Evolutionary conservation across 2,113 vertebrate genomes (phyloP).

Genomic region (Falcunculus frontatus): DNA sequence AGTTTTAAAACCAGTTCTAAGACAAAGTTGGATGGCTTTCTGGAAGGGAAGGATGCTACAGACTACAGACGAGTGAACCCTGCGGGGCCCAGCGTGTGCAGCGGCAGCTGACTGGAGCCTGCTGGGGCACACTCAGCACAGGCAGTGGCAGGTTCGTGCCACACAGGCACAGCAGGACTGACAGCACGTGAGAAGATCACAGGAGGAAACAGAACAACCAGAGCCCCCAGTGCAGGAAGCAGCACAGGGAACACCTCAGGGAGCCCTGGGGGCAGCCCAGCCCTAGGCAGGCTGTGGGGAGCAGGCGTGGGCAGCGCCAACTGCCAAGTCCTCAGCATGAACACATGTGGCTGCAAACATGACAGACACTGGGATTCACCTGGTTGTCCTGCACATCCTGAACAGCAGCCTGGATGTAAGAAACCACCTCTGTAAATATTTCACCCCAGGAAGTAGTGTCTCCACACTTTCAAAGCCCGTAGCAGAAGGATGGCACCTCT

Average conservation of each 20-base stretch:
- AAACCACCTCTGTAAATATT: neutral
- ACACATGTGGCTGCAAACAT: rapidly evolving
- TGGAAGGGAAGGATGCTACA: neutral
- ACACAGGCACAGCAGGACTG: neutral
- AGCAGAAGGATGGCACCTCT: neutral
- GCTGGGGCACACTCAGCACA: rapidly evolving
- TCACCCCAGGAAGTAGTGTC: neutral
- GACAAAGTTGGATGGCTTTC: neutral
- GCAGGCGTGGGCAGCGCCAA: rapidly evolving
- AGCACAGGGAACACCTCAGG: rapidly evolving
- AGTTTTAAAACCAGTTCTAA: neutral
- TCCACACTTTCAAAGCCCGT: neutral
- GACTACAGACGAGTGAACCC: rapidly evolving
- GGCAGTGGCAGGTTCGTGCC: rapidly evolving
- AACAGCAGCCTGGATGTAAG: neutral
- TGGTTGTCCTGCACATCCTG: neutral
- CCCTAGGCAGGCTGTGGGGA: rapidly evolving
- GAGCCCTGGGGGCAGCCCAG: neutral
- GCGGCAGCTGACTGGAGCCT: neutral
- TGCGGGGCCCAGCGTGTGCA: rapidly evolving
- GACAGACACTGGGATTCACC: neutral
- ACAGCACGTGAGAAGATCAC: neutral
- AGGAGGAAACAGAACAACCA: neutral
- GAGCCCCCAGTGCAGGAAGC: neutral
- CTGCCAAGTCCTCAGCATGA: neutral